These are phyloP conservation scores for Montipora sp. DNA, from an alignment of 64 coral and sea anemone genomes.

Conservation along the genomic window DNA sequence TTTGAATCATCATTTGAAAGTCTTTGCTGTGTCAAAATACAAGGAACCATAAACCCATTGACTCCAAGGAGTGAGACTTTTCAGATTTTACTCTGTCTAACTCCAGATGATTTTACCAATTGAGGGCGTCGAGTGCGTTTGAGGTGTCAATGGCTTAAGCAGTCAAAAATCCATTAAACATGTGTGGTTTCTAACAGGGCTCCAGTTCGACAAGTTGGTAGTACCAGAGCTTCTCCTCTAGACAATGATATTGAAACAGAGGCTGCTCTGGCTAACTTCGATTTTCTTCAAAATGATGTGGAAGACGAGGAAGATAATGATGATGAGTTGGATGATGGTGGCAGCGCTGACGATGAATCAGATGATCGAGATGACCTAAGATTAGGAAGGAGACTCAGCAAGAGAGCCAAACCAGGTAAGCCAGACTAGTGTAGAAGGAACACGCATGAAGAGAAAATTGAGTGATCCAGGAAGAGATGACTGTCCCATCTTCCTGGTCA, in stretches of 20 bases:
- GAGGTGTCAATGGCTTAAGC: too few relatives aligned
- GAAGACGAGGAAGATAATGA: constrained; percentile 96
- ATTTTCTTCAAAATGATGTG: constrained; percentile 94
- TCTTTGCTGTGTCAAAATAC: too few relatives aligned
- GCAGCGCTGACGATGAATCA: constrained; percentile 96
- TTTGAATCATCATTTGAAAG: too few relatives aligned
- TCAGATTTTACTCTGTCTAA: too few relatives aligned
- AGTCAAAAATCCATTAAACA: too few relatives aligned
- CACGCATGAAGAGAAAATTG: too few relatives aligned
- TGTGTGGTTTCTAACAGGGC: not conserved
- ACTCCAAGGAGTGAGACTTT: too few relatives aligned
- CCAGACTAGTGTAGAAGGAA: not conserved
- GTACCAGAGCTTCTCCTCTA: not conserved
- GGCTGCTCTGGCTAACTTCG: constrained; percentile 88
- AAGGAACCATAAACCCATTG: too few relatives aligned
- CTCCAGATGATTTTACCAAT: too few relatives aligned
- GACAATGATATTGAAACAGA: constrained; percentile 86
- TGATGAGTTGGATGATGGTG: constrained; percentile 98
- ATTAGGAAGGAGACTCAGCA: constrained; percentile 74
- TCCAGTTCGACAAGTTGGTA: constrained; percentile 2
- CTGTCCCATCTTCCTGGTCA: too few relatives aligned
- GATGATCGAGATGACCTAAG: constrained; percentile 93
- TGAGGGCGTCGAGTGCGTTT: too few relatives aligned
- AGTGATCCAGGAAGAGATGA: too few relatives aligned
- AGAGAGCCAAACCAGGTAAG: constrained; percentile 90